These are phyloP conservation scores for Luperina nickerlii DNA, from an alignment of 2,888 invertebrate species.

Conservation along the genomic window DNA sequence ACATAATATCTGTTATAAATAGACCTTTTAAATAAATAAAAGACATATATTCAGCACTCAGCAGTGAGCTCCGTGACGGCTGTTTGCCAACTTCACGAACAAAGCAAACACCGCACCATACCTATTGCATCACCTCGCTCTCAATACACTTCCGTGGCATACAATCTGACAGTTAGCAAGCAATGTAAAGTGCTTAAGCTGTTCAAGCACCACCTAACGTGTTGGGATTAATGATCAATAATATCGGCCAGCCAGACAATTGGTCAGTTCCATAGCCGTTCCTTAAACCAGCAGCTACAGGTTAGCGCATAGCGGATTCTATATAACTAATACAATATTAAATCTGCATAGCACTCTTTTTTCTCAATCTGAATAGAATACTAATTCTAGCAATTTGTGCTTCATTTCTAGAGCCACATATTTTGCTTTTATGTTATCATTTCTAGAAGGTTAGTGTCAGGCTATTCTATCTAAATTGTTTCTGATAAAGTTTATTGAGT, in stretches of 20 bases:
- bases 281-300: constrained; percentile 7
- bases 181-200: constrained; percentile 16
- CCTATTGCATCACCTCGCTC: neutral
- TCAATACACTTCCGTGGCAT: constrained; percentile 10
- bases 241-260: neutral
- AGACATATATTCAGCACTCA: constrained; percentile 6
- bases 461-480: constrained; percentile 44
- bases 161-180: constrained; percentile 15
- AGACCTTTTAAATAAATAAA: neutral
- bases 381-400: constrained; percentile 17
- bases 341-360: constrained; percentile 9
- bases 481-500: constrained; percentile 57
- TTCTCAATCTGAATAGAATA: constrained; percentile 31
- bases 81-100: constrained; percentile 5
- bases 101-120: constrained; percentile 11
- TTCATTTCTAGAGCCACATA: constrained; percentile 40
- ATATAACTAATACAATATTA: constrained; percentile 16
- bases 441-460: constrained; percentile 37
- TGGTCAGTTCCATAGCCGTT: constrained; percentile 5
- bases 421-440: constrained; percentile 48
- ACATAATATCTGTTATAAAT: constrained; percentile 1
- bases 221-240: constrained; percentile 32
- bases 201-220: neutral
- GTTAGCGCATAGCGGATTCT: neutral
- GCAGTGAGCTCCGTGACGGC: too few relatives aligned